Conservation (phyloP, 1,140 invertebrate species). For the Tetraneura akinire region DNA sequence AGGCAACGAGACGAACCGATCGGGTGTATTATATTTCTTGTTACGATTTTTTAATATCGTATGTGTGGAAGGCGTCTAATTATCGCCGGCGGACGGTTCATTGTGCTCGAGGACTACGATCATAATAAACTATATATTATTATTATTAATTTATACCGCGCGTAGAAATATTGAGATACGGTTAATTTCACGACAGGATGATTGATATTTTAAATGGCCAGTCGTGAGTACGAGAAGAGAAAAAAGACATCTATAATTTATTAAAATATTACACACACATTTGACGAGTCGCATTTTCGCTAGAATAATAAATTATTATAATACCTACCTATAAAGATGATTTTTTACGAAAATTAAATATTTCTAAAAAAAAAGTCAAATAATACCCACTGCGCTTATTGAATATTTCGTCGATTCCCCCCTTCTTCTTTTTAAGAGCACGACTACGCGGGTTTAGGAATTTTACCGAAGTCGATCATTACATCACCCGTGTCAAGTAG, state of each 20-base stretch:
- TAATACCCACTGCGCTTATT: too few relatives aligned
- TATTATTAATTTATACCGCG: background rate
- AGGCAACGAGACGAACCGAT: background rate
- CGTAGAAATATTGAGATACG: background rate
- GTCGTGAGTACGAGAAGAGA: too few relatives aligned
- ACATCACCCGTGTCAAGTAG: background rate
- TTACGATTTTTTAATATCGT: background rate
- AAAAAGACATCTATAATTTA: too few relatives aligned
- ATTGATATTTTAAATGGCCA: slow-evolving; percentile 17
- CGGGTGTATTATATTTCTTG: too few relatives aligned
- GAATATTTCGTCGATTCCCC: background rate
- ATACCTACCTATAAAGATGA: too few relatives aligned
- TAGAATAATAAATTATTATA: background rate
- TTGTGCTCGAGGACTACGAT: slow-evolving; percentile 1
- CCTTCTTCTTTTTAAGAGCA: background rate
- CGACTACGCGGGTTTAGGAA: too few relatives aligned
- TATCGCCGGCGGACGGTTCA: background rate
- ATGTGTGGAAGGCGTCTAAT: background rate
- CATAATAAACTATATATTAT: background rate
- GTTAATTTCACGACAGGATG: slow-evolving; percentile 13
- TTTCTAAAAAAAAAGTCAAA: too few relatives aligned
- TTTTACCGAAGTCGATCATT: background rate
- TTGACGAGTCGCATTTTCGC: background rate
- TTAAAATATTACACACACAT: too few relatives aligned
- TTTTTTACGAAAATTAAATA: too few relatives aligned